A percentile compares a stretch with the other conserved stretches of the same genome.
phyloP scores from a whole-genome alignment of 2,888 invertebrate genomes.

The Pachycephus smyrnensis region DNA sequence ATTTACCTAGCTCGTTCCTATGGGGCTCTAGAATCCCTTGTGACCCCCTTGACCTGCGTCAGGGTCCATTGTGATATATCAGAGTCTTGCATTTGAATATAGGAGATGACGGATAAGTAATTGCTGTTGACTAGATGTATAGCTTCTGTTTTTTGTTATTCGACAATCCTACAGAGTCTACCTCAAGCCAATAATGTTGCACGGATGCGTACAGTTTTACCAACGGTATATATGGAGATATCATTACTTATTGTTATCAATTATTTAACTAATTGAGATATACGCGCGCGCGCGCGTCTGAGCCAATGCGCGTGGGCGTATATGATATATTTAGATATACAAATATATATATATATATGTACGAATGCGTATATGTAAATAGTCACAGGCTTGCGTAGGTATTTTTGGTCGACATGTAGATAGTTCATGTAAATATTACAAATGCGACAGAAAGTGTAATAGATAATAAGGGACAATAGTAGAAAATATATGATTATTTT shows the following conservation, averaged over 20 bases:
- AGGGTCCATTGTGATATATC: background rate
- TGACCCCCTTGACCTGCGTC: background rate
- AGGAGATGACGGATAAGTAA: constrained; percentile 15
- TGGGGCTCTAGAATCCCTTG: background rate
- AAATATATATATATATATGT: constrained; percentile 20
- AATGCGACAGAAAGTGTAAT: background rate
- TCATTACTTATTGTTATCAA: constrained; percentile 8
- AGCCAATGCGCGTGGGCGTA: background rate
- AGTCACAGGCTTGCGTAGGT: constrained; percentile 24
- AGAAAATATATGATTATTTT: background rate
- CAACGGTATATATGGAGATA: background rate
- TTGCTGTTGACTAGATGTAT: constrained; percentile 44
- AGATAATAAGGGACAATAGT: background rate
- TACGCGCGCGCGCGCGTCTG: constrained; percentile 4
- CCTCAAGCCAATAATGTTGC: constrained; percentile 42
- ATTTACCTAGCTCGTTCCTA: background rate
- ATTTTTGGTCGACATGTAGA: constrained; percentile 3
- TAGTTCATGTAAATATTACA: background rate
- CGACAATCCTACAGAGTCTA: constrained; percentile 55
- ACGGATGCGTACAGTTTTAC: constrained; percentile 4
- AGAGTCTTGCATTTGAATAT: background rate
- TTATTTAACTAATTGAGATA: constrained; percentile 14
- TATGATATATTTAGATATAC: constrained; percentile 16
- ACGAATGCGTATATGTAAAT: constrained; percentile 19
- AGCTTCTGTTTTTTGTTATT: constrained; percentile 44